Evolutionary conservation across 92 coral and sea anemone genomes (phyloP).

Genomic region (Desmophyllum pertusum): DNA sequence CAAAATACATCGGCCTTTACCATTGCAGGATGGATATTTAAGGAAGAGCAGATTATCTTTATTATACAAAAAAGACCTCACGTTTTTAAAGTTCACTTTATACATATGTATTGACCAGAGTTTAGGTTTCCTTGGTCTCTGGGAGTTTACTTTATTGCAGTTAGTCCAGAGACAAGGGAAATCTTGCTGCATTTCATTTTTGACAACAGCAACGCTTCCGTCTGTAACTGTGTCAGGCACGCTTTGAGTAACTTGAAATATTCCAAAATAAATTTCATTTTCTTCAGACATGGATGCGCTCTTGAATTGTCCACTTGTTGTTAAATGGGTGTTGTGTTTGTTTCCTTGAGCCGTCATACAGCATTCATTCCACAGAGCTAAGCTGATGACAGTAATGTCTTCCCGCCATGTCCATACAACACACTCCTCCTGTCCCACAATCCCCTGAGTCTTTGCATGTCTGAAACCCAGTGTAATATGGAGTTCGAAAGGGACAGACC

Average conservation of each 20-base stretch:
- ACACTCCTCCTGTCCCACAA: slow-evolving; percentile 85
- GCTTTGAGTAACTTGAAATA: background rate
- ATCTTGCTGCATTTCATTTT: too few species aligned
- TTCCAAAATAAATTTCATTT: background rate
- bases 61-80: background rate
- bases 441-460: slow-evolving; percentile 83
- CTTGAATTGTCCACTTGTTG: background rate
- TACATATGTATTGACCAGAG: background rate
- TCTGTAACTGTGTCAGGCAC: too few species aligned
- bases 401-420: slow-evolving; percentile 96
- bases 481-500: slow-evolving; percentile 78
- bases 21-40: too few species aligned
- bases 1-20: too few species aligned
- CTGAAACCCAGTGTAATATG: slow-evolving; percentile 82
- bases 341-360: background rate
- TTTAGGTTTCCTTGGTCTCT: background rate
- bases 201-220: too few species aligned
- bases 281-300: background rate
- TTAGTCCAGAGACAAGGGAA: too few species aligned
- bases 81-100: background rate
- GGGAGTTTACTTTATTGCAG: background rate
- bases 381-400: slow-evolving; percentile 86
- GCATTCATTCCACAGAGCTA: slow-evolving; percentile 36
- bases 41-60: background rate
- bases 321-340: background rate